Base-by-base conservation (phyloP, 64 coral and sea anemone species). In the Pocillopora damicornis region DNA sequence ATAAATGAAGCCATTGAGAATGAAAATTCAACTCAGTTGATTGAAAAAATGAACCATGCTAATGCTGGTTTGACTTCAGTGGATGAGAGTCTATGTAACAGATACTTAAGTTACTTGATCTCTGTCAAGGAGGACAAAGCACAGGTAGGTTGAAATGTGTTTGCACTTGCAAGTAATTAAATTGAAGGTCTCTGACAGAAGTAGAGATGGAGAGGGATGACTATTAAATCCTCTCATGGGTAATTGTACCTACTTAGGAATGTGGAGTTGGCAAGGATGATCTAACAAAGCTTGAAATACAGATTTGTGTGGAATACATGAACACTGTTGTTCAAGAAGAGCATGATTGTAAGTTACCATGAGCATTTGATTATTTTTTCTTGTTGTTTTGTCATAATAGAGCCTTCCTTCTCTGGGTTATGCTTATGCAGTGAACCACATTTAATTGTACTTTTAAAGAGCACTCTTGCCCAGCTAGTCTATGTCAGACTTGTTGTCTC, bases 1-100 rank as follows among this genome's bases (percentile, higher is more conserved):
- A 93, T 99, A 37, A 99, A 99, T 92, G 91, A 79, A 90, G 97
- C 97, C 9, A 90, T 99, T 75, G 97, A 99, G 69, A 95, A 95
- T 75, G 88, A 92, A 37, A 81, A 99, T 69, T 72, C 93, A 1
- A 86, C 91, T 16, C 88, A 99, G 63, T 76, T 99, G 9, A 88
- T 92, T 83, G 88, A 83, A 63, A 81, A 87, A 63, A 89, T 99
- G 90, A 75, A 72, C 64, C 26, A 84, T 38, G 60, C 75, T 60
- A 82, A 71, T 35, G 88, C 90, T 45, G 74, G 65, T 13, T 58
- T 98, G 75, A 66, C 89, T 25, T 66, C 83, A 36, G 88, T 98
- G 15, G 96, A 98, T 15, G 96, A 98, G 16, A 60, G 82, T 36
- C 82, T 92, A 4, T 78, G 82, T 77, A 89, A 80, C 63, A 92